Evolutionary conservation across 23 tunicate species (phyloP), one percentile per base, ranked within the genome.

Genomic region (Ascidia mentula): DNA sequence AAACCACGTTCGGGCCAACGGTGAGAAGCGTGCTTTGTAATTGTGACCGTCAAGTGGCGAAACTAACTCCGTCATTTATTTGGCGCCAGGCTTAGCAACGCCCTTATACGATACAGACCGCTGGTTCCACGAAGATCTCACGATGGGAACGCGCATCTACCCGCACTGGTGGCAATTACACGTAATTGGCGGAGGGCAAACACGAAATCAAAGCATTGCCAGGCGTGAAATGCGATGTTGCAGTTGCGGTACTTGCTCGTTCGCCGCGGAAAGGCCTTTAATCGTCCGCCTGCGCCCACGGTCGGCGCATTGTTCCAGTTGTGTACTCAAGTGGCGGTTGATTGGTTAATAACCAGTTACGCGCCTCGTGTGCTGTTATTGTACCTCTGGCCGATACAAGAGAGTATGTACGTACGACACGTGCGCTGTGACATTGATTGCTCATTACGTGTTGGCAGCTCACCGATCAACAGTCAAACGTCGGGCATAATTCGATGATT

Each of bases 51-150:
- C 65, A 53, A 53, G 65, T 53, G 65, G 28, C 22, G 7, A 53
- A 53, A 28, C 24, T 28, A 28, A 53, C 65, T 53, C 28, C 24
- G 13, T 3, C 65, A 9, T 9, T 9, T 6, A 9, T 28, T 9
- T 53, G 65, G 65, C 65, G 65, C 65, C 65, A 28, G 13, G 65
- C 65, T n/a, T n/a, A n/a, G n/a, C n/a, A n/a, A n/a, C n/a, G n/a
- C n/a, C n/a, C n/a, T n/a, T n/a, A n/a, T n/a, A n/a, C n/a, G n/a
- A n/a, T n/a, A 53, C 65, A 6, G 12, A 9, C 2, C 13, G 65
- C 7, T 53, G 65, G 28, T 53, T 53, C 65, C 65, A 28, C 65
- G 65, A 53, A 53, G 13, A 26, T 3, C 13, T 20, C 65, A 28
- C 24, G 65, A 26, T 53, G 65, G 65, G 65, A 53, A 53, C 22